Conservation (phyloP, 1,140 invertebrate species). For the Calephelis nemesis region DNA sequence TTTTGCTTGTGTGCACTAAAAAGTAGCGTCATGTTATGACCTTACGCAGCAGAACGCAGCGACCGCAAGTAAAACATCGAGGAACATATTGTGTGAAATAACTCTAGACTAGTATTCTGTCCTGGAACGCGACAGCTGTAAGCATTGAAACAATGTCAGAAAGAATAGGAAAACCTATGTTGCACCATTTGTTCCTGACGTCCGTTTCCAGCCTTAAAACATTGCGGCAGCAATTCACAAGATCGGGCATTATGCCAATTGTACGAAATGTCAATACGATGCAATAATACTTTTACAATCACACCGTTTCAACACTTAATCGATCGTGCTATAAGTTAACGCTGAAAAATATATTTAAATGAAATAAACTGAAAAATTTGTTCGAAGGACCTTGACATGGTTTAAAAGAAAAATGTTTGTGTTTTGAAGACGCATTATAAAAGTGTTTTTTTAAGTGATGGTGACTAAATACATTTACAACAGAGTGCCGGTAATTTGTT, state of each 20-base stretch:
- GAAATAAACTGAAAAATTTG: neutral
- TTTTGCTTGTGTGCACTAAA: no score
- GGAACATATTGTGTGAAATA: no score
- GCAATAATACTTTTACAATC: slow-evolving; percentile 65
- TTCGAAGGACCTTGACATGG: slow-evolving; percentile 20
- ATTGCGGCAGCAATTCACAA: slow-evolving; percentile 55
- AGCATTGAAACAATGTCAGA: no score
- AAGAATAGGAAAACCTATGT: no score
- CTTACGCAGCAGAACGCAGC: no score
- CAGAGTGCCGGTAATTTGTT: slow-evolving; percentile 25
- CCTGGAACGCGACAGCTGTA: no score
- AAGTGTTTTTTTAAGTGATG: slow-evolving; percentile 44
- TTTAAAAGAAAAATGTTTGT: neutral
- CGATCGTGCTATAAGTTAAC: slow-evolving; percentile 5
- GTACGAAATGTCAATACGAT: slow-evolving; percentile 74
- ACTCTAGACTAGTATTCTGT: no score
- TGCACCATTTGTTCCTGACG: slow-evolving; percentile 20
- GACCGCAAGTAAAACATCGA: no score
- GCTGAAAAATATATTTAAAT: neutral
- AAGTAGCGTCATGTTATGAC: no score
- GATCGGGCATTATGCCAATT: slow-evolving; percentile 59
- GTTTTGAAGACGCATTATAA: slow-evolving; percentile 15
- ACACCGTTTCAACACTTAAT: slow-evolving; percentile 45
- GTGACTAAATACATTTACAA: slow-evolving; percentile 49
- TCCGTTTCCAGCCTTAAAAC: slow-evolving; percentile 31